Conservation (phyloP, 37 sponge, comb jelly and placozoan genomes). For the Theonella swinhoei region DNA sequence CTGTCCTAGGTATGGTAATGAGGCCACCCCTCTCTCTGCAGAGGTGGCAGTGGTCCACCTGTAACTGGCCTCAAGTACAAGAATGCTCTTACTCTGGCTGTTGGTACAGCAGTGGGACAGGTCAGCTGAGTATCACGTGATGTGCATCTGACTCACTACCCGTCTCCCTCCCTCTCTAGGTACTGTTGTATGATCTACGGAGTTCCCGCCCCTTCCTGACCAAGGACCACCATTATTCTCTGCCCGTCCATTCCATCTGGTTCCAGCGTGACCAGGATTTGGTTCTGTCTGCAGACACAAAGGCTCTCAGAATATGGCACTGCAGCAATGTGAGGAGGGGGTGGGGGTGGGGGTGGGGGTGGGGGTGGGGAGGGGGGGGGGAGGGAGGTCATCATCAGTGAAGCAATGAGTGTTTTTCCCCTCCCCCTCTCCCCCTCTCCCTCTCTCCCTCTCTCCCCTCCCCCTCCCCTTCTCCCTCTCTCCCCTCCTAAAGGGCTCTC, state of each 20-base stretch:
- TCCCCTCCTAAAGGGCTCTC: slow-evolving; percentile 53
- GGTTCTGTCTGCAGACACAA: slow-evolving; percentile 86
- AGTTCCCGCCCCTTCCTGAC: slow-evolving; percentile 61
- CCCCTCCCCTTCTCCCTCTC: background rate
- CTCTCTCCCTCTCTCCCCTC: background rate
- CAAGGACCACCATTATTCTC: slow-evolving; percentile 90
- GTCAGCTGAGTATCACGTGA: slow-evolving; percentile 21
- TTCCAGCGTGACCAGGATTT: slow-evolving; percentile 67
- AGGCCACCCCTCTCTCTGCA: background rate
- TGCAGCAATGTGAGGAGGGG: slow-evolving; percentile 65
- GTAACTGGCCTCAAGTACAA: slow-evolving; percentile 80
- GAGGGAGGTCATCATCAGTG: no score
- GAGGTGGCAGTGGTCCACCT: background rate
- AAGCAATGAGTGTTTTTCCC: background rate
- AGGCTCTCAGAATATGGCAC: slow-evolving; percentile 90
- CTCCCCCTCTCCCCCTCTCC: background rate
- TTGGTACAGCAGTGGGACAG: slow-evolving; percentile 88
- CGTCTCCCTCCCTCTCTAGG: slow-evolving; percentile 38
- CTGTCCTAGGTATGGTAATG: background rate
- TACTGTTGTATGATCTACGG: slow-evolving; percentile 91
- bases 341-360: no score
- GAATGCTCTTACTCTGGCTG: slow-evolving; percentile 79
- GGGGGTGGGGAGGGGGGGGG: no score
- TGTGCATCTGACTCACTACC: background rate
- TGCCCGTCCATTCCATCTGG: slow-evolving; percentile 84